phyloP scores from a whole-genome alignment of 2,113 vertebrate species.

The Labeo rohita region DNA sequence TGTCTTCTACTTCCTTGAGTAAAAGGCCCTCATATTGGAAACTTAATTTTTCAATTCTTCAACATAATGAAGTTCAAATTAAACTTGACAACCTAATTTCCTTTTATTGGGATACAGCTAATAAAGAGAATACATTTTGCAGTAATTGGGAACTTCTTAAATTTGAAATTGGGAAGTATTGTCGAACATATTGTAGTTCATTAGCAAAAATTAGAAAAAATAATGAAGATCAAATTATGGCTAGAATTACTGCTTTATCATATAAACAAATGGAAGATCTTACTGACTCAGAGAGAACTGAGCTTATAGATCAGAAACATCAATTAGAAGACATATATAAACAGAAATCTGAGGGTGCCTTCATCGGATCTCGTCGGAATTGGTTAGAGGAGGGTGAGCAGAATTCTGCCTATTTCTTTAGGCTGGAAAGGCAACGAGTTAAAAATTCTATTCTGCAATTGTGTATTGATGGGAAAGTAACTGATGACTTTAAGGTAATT shows the following conservation, averaged over 20 bases:
- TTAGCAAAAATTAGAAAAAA: too few species aligned
- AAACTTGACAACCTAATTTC: background rate
- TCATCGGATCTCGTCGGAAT: background rate
- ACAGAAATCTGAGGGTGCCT: too few species aligned
- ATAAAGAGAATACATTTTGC: background rate
- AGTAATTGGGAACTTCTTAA: background rate
- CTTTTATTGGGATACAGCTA: background rate
- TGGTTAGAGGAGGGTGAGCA: background rate
- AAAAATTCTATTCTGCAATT: background rate
- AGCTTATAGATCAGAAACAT: background rate
- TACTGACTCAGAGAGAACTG: background rate
- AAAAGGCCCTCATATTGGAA: background rate
- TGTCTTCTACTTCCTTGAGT: background rate
- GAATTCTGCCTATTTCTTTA: background rate
- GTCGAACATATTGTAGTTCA: background rate
- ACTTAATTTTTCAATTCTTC: background rate
- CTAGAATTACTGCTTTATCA: background rate
- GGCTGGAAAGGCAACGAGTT: background rate
- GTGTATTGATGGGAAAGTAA: background rate
- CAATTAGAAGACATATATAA: background rate
- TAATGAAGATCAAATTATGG: background rate
- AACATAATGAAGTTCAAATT: background rate
- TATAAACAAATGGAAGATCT: background rate
- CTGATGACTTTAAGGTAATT: background rate
- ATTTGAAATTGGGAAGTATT: background rate